Base-by-base conservation (phyloP, 2,797 vertebrate species). In the Sarcoramphus papa region DNA sequence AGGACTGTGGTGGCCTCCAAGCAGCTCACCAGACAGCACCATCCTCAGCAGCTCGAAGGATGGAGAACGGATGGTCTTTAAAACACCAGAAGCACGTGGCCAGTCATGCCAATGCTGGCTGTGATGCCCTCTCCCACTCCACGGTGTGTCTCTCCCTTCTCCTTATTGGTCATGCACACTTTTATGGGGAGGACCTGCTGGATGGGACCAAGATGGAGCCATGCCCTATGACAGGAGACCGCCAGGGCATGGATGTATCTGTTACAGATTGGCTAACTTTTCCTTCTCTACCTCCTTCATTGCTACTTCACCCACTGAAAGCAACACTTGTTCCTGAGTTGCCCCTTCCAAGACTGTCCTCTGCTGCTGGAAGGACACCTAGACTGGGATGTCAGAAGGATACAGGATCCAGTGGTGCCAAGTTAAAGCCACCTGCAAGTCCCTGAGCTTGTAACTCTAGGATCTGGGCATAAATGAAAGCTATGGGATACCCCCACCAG, bases 271-370 rank as follows among this genome's bases (percentile, higher is more conserved):
- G 33, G 14, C 9, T 15, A 30, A 31, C 12, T 45, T 79, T 74
- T 64, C 35, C 35, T 81, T 35, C 43, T 51, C n/a, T 51, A 15
- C 21, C 14, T 63, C 47, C 14, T 70, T 77, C 24, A 6, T 10
- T 50, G 16, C 6, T 51, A 27, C 28, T 47, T 85, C 43, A 28
- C 18, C 10, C 59, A 19, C 21, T 28, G 31, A 57, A 73, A 45
- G 11, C 0, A 0, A 7, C 9, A 7, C 22, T 30, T 43, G 7
- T 1, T 41, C 40, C 48, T 15, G 51, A 54, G 33, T 37, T 40
- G 10, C 17, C 15, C 33, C 48, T 67, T 31, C 43, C 69, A 70
- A 59, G 57, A 2, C 3, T 31, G 28, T 65, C 35, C 41, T 50
- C n/a, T 85, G 59, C n/a, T 57, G 37, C 56, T 72, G 54, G 37